Evolutionary conservation across 2,113 vertebrate genomes (phyloP).

Genomic region (Chlamydotis undulata): DNA sequence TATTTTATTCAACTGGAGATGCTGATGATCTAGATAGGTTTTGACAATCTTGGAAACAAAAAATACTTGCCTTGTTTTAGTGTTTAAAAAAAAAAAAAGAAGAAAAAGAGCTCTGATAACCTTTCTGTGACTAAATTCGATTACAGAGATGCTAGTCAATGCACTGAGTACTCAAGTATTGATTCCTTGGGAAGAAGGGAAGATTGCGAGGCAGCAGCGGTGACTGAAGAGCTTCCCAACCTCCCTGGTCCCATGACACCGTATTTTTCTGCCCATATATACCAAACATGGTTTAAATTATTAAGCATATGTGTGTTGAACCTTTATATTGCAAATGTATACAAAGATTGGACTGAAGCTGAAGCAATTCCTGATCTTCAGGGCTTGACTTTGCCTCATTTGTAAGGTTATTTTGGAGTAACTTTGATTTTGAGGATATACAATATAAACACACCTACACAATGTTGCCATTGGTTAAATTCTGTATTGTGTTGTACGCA

Average conservation of each 20-base stretch:
- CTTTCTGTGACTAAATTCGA: neutral
- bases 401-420: neutral
- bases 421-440: neutral
- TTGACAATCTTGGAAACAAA: neutral
- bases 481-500: neutral
- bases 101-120: neutral
- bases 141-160: neutral
- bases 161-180: no score
- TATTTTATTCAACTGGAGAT: neutral
- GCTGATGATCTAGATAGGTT: neutral
- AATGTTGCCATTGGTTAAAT: neutral
- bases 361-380: neutral
- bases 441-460: no score
- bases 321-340: no score
- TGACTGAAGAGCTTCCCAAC: neutral
- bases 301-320: neutral
- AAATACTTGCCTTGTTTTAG: neutral
- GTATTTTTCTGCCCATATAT: accelerated
- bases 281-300: neutral
- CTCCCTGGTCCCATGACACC: neutral
- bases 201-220: accelerated
- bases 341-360: neutral
- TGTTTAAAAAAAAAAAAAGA: no score
- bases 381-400: neutral
- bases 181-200: neutral